A percentile compares a stretch with the other conserved stretches of the same genome.
These are phyloP conservation scores for Argopecten irradians DNA, from an alignment of 1,140 invertebrate species.

Conservation along the genomic window DNA sequence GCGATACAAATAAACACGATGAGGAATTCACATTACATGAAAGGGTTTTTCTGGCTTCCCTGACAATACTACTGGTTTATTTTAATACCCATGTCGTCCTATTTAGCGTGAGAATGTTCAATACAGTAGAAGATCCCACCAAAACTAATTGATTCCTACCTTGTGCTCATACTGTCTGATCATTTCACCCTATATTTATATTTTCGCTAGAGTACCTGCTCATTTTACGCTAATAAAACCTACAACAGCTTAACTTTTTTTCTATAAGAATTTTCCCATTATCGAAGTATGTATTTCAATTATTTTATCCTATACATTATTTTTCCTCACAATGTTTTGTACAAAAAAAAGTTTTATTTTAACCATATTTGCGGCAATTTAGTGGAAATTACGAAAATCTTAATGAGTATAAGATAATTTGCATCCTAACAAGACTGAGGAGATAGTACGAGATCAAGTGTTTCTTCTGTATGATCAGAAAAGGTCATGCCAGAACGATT, in stretches of 20 bases:
- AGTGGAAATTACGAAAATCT: not conserved
- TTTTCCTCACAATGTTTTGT: too few relatives aligned
- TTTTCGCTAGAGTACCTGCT: not conserved
- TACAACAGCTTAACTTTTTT: not conserved
- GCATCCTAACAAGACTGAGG: not conserved
- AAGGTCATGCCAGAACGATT: not conserved
- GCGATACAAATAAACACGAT: not conserved
- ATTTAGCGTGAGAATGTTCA: slow-evolving; percentile 17
- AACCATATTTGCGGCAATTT: not conserved
- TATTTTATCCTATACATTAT: not conserved
- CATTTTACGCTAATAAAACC: not conserved
- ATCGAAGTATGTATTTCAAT: not conserved
- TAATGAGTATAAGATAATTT: not conserved
- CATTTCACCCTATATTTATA: slow-evolving; percentile 2
- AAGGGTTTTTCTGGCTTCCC: not conserved
- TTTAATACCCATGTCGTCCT: not conserved
- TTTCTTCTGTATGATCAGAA: not conserved
- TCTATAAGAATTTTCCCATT: not conserved
- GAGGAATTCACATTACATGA: not conserved
- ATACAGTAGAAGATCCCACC: not conserved
- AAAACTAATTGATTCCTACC: not conserved
- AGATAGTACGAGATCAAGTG: slow-evolving; percentile 6
- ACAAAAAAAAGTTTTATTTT: too few relatives aligned
- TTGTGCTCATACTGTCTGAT: not conserved
- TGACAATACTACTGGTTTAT: not conserved